Percentiles rank a stretch among this genome's conserved stretches.
Conservation (phyloP, 2,797 vertebrate species). For the Triplophysa bombifrons region DNA sequence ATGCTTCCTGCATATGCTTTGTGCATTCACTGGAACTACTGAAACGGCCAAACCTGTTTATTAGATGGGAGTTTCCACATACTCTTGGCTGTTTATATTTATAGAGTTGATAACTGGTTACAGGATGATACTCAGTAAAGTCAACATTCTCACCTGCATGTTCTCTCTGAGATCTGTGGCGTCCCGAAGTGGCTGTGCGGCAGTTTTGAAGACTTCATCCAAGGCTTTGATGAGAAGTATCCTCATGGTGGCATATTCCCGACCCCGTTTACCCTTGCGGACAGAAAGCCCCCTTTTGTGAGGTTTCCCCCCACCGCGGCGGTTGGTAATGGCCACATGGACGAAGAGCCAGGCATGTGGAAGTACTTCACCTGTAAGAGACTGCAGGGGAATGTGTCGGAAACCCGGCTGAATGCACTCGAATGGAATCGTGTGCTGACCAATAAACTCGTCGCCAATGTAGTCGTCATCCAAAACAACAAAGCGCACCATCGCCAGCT, state of each 20-base stretch:
- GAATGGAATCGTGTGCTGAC: constrained; percentile 96
- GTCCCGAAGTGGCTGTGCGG: constrained; percentile 88
- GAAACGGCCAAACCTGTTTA: neutral
- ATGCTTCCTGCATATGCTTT: neutral
- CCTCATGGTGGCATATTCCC: constrained; percentile 96
- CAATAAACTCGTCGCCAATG: constrained; percentile 97
- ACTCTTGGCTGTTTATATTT: neutral
- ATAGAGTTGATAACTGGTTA: neutral
- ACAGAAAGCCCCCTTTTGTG: constrained; percentile 97
- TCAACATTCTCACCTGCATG: constrained; percentile 87
- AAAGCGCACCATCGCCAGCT: constrained; percentile 97
- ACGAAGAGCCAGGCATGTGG: constrained; percentile 92
- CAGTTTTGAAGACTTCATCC: constrained; percentile 98
- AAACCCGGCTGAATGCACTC: constrained; percentile 98
- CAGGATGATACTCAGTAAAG: neutral
- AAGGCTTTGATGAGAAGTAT: constrained; percentile 90
- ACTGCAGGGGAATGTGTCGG: constrained; percentile 94
- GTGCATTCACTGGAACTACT: neutral
- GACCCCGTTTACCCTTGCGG: constrained; percentile 89
- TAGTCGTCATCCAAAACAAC: constrained; percentile 98
- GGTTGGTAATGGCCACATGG: constrained; percentile 97
- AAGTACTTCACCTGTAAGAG: constrained; percentile 90
- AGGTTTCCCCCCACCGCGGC: constrained; percentile 96
- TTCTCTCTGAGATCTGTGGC: constrained; percentile 97
- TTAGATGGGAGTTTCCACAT: neutral